Evolutionary conservation across 2,797 vertebrate genomes (phyloP).

Genomic region (Notolepis coatsorum): DNA sequence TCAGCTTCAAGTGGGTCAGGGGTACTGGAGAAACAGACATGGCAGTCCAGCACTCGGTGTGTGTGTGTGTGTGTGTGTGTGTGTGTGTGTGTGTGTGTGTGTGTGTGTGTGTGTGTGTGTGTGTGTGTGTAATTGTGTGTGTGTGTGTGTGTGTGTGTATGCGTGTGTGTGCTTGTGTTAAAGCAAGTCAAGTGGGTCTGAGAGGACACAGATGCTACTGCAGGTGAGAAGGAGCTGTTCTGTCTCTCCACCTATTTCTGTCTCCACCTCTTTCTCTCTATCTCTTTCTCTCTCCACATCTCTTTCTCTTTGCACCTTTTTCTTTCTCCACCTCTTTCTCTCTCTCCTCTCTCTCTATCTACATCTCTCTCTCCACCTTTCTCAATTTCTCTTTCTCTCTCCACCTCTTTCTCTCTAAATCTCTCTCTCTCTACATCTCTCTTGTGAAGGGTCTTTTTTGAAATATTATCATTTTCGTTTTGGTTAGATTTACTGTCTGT

Average conservation of each 20-base stretch:
- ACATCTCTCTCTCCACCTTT: background rate
- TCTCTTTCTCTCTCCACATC: background rate
- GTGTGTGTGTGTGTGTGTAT: background rate
- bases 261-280: background rate
- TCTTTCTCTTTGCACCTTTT: background rate
- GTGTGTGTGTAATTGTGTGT: background rate
- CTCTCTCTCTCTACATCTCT: too few species aligned
- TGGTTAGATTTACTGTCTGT: too few species aligned
- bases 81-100: background rate
- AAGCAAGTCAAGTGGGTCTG: conserved; percentile 33
- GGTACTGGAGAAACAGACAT: conserved; percentile 34
- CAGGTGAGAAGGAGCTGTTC: conserved; percentile 25
- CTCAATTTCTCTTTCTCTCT: background rate
- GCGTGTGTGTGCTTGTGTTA: conserved; percentile 1
- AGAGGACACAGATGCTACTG: conserved; percentile 43
- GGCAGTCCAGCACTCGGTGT: conserved; percentile 23
- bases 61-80: background rate
- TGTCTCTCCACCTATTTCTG: too few species aligned
- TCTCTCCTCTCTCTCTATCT: background rate
- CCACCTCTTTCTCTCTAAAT: background rate
- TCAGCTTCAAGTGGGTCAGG: conserved; percentile 52
- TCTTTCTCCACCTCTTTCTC: conserved; percentile 3
- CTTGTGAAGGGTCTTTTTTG: too few species aligned
- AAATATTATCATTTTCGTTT: too few species aligned
- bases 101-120: too few species aligned